Evolutionary conservation across 2,113 vertebrate species (phyloP), one percentile per base, ranked within the genome.

Genomic region (Rutilus rutilus): DNA sequence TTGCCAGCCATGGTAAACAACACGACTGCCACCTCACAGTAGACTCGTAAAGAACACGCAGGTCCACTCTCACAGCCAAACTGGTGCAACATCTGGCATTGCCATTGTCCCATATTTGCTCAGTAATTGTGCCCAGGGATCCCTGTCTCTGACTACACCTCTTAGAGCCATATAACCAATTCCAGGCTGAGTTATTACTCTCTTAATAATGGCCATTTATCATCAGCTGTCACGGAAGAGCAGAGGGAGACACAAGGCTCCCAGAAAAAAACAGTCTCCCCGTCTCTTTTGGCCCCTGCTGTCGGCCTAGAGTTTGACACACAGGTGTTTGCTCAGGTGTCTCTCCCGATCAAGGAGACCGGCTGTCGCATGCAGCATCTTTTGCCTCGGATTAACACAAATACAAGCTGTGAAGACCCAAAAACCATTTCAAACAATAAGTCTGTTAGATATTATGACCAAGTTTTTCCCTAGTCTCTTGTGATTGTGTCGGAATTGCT

Each of bases 121-220:
- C 76, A 87, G 89, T 93, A 93, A 91, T 90, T 93, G 93, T 93
- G 92, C 91, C 88, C 89, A 87, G 89, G 83, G 91, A 91, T 19
- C 89, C 85, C 87, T 47, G 84, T 91, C 90, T 90, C 90, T 85
- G 85, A 87, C 86, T 54, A 50, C 84, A 39, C 50, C 82, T 91
- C 85, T 85, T 88, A 78, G 82, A 80, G 57, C 60, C 47, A 9
- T 83, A 87, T 74, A 83, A 77, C 85, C 65, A 82, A 82, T 86
- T 86, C 85, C 89, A 93, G 78, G 59, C 84, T 73, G 85, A 89
- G 88, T 92, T 93, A 93, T 93, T 92, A 90, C 89, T 91, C 85
- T 90, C 67, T 88, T 91, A 92, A 94, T 92, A 91, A 93, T 90
- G 86, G 82, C 88, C 93, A 95, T 94, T 93, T 89, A 95, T 95